Evolutionary conservation across 2,888 invertebrate species (phyloP).

Genomic region (Hetaerina titia): DNA sequence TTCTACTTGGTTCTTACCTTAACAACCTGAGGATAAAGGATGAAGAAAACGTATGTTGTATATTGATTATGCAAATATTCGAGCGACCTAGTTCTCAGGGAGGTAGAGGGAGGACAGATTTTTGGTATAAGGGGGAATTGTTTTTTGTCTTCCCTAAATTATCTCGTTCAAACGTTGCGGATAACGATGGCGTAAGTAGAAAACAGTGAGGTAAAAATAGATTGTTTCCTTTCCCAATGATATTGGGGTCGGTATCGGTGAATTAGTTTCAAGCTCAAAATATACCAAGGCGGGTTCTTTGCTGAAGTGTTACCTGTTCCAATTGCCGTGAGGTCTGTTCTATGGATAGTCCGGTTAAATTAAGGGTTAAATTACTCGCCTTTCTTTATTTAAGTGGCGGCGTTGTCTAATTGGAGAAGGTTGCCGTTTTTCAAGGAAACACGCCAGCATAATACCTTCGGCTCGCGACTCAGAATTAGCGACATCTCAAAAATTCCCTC

Average conservation of each 20-base stretch:
- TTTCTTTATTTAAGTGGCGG: no score
- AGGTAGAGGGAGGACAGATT: neutral
- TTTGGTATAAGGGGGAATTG: neutral
- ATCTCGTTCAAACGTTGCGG: neutral
- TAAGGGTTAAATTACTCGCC: no score
- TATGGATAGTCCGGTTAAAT: neutral
- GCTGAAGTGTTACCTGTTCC: neutral
- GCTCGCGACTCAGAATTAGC: no score
- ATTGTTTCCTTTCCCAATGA: neutral
- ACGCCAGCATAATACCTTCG: no score
- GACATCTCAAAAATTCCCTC: no score
- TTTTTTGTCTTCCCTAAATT: neutral
- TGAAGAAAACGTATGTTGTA: neutral
- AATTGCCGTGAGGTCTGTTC: neutral
- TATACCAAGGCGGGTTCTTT: neutral
- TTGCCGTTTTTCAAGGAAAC: no score
- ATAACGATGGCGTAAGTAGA: neutral
- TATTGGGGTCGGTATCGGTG: neutral
- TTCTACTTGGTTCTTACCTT: neutral
- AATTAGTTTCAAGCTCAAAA: neutral
- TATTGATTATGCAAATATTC: slow-evolving; percentile 9
- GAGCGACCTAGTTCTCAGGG: neutral
- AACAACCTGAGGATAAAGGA: neutral
- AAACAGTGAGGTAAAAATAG: neutral
- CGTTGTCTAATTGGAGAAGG: no score